Evolutionary conservation across 1,140 invertebrate genomes (phyloP).

Genomic region (Trialeurodes vaporariorum): DNA sequence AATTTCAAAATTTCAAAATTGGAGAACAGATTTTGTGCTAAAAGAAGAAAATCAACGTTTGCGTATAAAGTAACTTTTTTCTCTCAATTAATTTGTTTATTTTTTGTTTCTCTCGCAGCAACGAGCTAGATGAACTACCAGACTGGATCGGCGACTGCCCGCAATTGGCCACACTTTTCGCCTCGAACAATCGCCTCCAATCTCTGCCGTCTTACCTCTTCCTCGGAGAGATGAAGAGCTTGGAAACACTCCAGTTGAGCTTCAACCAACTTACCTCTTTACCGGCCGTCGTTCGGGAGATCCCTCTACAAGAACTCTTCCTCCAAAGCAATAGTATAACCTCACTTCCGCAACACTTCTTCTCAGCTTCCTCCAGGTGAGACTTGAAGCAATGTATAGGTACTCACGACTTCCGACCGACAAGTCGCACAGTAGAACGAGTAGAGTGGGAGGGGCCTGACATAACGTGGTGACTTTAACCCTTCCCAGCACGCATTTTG

Average conservation of each 20-base stretch:
- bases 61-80: too few species aligned
- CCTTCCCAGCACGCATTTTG: too few species aligned
- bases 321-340: constrained; percentile 66
- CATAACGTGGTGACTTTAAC: too few species aligned
- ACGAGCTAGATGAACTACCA: constrained; percentile 57
- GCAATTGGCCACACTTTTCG: constrained; percentile 56
- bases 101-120: too few species aligned
- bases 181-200: constrained; percentile 57
- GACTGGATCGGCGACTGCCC: constrained; percentile 64
- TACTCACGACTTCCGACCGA: constrained; percentile 4
- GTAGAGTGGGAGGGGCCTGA: too few species aligned
- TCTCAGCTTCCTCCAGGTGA: constrained; percentile 49
- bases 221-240: constrained; percentile 51
- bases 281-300: constrained; percentile 49
- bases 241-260: constrained; percentile 57
- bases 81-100: too few species aligned
- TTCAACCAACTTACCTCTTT: constrained; percentile 61
- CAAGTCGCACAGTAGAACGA: too few species aligned
- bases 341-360: constrained; percentile 58
- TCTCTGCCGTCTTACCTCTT: constrained; percentile 57
- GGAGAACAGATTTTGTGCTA: too few species aligned
- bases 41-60: too few species aligned
- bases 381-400: constrained; percentile 14
- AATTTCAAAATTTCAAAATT: too few species aligned
- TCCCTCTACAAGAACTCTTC: constrained; percentile 51